Conservation (phyloP, 1,140 invertebrate genomes). For the Bathynomus jamesi region DNA sequence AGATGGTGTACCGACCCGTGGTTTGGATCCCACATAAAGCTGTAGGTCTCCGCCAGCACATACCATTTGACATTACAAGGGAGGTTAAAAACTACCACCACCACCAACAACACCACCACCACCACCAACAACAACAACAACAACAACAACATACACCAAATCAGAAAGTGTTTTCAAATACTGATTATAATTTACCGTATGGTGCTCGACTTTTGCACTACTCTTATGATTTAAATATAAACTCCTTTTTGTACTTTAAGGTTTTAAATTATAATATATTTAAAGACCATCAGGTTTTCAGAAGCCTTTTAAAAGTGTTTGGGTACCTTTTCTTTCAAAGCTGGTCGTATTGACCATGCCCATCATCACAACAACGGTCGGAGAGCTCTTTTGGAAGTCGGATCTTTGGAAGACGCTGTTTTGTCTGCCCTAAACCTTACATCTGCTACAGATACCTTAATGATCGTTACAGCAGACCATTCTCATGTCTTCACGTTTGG, state of each 20-base stretch:
- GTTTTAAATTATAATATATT: neutral
- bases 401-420: conserved; percentile 64
- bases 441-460: conserved; percentile 61
- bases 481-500: conserved; percentile 71
- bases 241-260: neutral
- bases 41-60: too few relatives aligned
- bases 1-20: too few relatives aligned
- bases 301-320: neutral
- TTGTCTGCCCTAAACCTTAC: conserved; percentile 58
- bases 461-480: conserved; percentile 73
- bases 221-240: neutral
- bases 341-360: conserved; percentile 51
- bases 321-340: conserved; percentile 55
- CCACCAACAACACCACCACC: too few relatives aligned
- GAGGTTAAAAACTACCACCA: too few relatives aligned
- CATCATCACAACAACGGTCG: conserved; percentile 56
- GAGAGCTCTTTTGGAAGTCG: conserved; percentile 67
- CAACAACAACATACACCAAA: too few relatives aligned
- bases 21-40: too few relatives aligned
- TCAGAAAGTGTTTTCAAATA: too few relatives aligned
- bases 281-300: neutral
- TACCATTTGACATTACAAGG: too few relatives aligned
- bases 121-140: too few relatives aligned
- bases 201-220: too few relatives aligned
- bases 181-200: too few relatives aligned